Base-by-base conservation (phyloP, 2,113 vertebrate species). In the Hyaena hyaena region DNA sequence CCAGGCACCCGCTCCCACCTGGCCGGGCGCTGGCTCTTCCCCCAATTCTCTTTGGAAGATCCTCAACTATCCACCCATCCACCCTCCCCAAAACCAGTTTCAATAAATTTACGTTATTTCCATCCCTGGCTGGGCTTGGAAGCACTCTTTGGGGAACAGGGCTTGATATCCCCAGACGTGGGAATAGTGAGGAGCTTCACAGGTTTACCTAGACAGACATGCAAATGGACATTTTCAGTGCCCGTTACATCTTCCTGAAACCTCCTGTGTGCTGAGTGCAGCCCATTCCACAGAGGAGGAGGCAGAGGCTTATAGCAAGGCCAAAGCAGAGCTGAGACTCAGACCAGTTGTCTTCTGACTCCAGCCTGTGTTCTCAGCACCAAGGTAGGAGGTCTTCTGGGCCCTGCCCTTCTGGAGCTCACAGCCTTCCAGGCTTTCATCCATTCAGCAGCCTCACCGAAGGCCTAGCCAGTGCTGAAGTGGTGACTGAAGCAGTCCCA, bases 41-140 rank as follows among this genome's bases (percentile, higher is more conserved):
- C 77, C 35, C 28, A n/a, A 14, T 43, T 94, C 39, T 88, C 82
- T 95, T 90, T 84, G 87, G 76, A 71, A 80, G 95, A 65, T 7
- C 45, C 74, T 55, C 58, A 71, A 23, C 66, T 88, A 2, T 74
- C 39, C 69, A 87, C 82, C 45, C 43, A 63, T 68, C 81, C 17
- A 26, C 66, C 55, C 55, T 74, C 92, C 88, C 95, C 92, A 53
- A 90, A 87, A 92, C 76, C 61, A 96, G 63, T 98, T 97, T 96
- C 97, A 98, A 98, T 98, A 98, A 98, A 98, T 97, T 88, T 94
- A 91, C 33, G 2, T 96, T 68, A 82, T 97, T 98, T 98, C 97
- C 92, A 97, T 66, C 74, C n/a, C 63, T 55, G 95, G 39, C 94
- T 94, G 66, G 80, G 48, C 81, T 89, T 96, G 53, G 50, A 81